Conservation (phyloP, 2,888 invertebrate genomes). For the Dryobota labecula region DNA sequence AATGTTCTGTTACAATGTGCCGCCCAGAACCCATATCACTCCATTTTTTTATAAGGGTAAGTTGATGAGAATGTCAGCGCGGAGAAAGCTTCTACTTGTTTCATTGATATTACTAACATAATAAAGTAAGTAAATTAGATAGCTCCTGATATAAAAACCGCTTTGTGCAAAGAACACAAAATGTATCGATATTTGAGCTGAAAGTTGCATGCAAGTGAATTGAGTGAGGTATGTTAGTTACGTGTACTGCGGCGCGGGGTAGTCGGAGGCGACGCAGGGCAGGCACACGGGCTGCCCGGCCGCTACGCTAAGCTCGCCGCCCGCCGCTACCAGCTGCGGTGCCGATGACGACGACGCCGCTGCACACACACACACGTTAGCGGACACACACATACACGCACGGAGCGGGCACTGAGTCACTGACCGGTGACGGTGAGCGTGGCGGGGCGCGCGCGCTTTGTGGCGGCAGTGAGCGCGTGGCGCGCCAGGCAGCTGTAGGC, state of each 20-base stretch:
- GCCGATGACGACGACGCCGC: slow-evolving; percentile 83
- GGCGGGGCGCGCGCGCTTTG: slow-evolving; percentile 91
- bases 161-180: background rate
- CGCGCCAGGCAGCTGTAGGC: slow-evolving; percentile 93
- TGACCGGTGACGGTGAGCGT: slow-evolving; percentile 91
- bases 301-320: slow-evolving; percentile 88
- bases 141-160: background rate
- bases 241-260: slow-evolving; percentile 92
- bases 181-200: background rate
- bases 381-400: background rate
- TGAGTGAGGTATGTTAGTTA: slow-evolving; percentile 70
- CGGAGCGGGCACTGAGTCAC: slow-evolving; percentile 72
- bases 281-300: slow-evolving; percentile 91
- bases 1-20: no score
- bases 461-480: slow-evolving; percentile 92
- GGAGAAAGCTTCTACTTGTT: no score
- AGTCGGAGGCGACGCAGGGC: slow-evolving; percentile 92
- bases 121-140: background rate
- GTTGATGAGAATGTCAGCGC: no score
- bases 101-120: background rate
- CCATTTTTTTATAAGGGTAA: no score
- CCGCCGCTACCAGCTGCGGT: slow-evolving; percentile 89
- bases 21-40: no score
- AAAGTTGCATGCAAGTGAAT: background rate
- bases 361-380: slow-evolving; percentile 44